Conservation (phyloP, 2,113 vertebrate genomes). For the Casuarius casuarius region DNA sequence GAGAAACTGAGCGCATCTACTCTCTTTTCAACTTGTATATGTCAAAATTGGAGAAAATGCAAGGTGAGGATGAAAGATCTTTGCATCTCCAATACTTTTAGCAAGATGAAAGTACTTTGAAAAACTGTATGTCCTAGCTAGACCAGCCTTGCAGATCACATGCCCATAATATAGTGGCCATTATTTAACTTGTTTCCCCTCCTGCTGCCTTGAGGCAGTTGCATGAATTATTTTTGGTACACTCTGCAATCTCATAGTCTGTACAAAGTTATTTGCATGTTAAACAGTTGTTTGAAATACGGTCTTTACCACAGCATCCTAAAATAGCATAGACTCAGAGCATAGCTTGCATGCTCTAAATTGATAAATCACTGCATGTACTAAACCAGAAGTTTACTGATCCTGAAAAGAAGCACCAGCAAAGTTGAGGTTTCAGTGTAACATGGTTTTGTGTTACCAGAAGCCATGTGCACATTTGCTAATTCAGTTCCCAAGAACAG, state of each 20-base stretch:
- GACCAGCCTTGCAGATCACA: not conserved
- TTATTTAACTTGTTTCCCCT: not conserved
- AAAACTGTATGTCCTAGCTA: not conserved
- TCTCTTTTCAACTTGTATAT: constrained; percentile 93
- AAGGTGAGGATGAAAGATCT: constrained; percentile 80
- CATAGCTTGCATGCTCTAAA: not conserved
- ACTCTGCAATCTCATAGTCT: not conserved
- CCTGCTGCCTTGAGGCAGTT: not conserved
- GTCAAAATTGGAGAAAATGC: constrained; percentile 95
- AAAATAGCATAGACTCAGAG: not conserved
- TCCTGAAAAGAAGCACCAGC: not conserved
- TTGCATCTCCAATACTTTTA: not conserved
- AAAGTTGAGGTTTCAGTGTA: constrained; percentile 19
- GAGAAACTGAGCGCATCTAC: constrained; percentile 96
- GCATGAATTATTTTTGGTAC: constrained; percentile 5
- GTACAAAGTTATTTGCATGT: not conserved
- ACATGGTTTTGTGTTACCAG: constrained; percentile 32
- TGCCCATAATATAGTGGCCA: not conserved
- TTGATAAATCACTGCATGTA: not conserved
- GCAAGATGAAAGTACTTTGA: not conserved
- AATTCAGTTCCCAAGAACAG: not conserved
- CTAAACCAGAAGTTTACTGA: constrained; percentile 13
- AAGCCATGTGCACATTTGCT: not conserved
- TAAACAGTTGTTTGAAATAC: not conserved
- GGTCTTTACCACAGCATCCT: not conserved